Conservation (phyloP, 2,113 vertebrate genomes). For the Oreochromis niloticus region DNA sequence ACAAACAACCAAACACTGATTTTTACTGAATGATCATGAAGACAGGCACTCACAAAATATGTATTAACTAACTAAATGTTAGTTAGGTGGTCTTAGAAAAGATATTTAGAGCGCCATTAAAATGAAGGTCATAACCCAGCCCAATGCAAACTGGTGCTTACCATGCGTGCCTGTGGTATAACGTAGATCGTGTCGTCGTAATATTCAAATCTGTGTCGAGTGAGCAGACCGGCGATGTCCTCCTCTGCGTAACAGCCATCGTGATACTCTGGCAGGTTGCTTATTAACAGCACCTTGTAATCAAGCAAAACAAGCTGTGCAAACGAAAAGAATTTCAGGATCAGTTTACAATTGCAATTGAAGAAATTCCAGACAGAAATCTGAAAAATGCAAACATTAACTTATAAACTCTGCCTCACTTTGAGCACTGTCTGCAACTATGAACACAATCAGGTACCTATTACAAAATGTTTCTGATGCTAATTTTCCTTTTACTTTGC, state of each 20-base stretch:
- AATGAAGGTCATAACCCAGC: neutral
- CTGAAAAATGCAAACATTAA: too few species aligned
- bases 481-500: too few species aligned
- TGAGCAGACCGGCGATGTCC: neutral
- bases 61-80: neutral
- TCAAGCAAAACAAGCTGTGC: rapidly evolving
- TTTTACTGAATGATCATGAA: neutral
- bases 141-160: neutral
- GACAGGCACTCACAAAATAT: neutral
- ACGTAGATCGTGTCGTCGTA: neutral
- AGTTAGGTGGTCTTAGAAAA: neutral
- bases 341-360: neutral
- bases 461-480: too few species aligned
- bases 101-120: rapidly evolving
- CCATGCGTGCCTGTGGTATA: neutral
- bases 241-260: conserved; percentile 12
- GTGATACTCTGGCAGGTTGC: neutral
- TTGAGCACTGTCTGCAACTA: too few species aligned
- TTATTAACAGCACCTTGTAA: neutral
- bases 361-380: too few species aligned
- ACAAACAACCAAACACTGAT: too few species aligned
- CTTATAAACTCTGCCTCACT: too few species aligned
- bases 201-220: neutral
- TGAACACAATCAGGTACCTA: too few species aligned
- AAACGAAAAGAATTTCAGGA: neutral